phyloP scores from a whole-genome alignment of 1,140 invertebrate species.

The Ditylenchus dipsaci region DNA sequence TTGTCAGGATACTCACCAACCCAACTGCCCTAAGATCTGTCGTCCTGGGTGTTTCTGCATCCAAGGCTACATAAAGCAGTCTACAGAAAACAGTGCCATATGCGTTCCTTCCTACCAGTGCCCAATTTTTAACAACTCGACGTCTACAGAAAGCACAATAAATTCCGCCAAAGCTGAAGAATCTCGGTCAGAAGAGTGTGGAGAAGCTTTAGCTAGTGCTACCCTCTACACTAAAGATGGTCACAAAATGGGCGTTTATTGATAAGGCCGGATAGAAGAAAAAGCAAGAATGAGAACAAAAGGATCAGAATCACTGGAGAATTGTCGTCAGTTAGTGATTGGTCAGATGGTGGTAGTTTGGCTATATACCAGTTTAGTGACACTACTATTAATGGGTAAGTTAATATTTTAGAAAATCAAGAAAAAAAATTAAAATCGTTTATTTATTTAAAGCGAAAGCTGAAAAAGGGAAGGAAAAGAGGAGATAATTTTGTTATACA shows the following conservation, averaged over 20 bases:
- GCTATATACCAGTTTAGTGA: conserved; percentile 26
- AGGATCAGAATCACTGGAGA: conserved; percentile 6
- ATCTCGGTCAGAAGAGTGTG: conserved; percentile 1
- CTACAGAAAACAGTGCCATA: neutral
- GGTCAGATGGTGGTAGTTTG: neutral
- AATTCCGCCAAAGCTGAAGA: neutral
- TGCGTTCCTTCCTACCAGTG: conserved; percentile 16
- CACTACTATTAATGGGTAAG: conserved; percentile 20
- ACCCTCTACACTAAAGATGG: conserved; percentile 17
- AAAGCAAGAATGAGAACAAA: conserved; percentile 1
- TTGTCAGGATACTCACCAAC: neutral
- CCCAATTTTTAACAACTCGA: neutral
- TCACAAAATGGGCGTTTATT: conserved; percentile 5
- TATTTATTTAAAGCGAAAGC: too few species aligned
- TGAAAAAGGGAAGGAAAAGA: too few species aligned
- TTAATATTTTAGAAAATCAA: neutral
- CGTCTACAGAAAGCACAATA: neutral
- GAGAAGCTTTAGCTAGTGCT: conserved; percentile 25
- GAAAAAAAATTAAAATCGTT: too few species aligned
- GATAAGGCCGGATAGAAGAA: neutral
- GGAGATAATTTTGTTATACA: too few species aligned
- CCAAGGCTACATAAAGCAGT: conserved; percentile 5
- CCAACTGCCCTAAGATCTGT: conserved; percentile 14
- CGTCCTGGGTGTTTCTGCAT: conserved; percentile 12
- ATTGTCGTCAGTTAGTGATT: neutral